Evolutionary conservation across 2,888 invertebrate species (phyloP), one percentile per base, ranked within the genome.

Genomic region (Amorpha juglandis): DNA sequence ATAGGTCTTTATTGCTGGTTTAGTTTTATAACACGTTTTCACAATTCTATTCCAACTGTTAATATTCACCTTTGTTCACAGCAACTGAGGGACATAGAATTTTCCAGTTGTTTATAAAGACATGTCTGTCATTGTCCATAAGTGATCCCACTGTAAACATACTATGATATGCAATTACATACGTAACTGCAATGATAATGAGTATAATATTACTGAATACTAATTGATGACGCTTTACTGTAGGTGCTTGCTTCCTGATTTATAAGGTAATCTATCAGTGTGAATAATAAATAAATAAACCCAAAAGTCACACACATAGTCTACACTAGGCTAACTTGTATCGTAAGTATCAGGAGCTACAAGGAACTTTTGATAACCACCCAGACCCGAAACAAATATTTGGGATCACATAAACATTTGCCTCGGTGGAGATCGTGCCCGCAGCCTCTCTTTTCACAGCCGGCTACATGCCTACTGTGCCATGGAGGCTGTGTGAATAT

Each of bases 31-130:
- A 38, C 38, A 38, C 45, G 19, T 42, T 6, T 19, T 3, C 19
- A 42, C 9, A 21, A 42, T 14, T 21, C 7, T 52, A 12, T 55
- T 1, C 1, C n/a, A 16, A 19, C 19, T 19, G 12, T 51, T 35
- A 63, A 19, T 42, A 38, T 14, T 33, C 19, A 6, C 47, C 47
- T 47, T 48, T 33, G 21, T 63, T 63, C 19, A 58, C 42, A 12
- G 19, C 38, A 19, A 81, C 77, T 80, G 75, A 70, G 66, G 66
- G 65, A 63, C 65, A 45, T 48, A 67, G 66, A 70, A 68, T 71
- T 69, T 67, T 62, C 67, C 68, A 67, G 72, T 72, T 68, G 75
- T 80, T 79, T 86, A 78, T 85, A 86, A 84, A 83, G 79, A 80
- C 68, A 67, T 68, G 71, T 27, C 48, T 38, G 52, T 62, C 58